Conservation (phyloP, 1,140 invertebrate species). For the Neodiprion fabricii region DNA sequence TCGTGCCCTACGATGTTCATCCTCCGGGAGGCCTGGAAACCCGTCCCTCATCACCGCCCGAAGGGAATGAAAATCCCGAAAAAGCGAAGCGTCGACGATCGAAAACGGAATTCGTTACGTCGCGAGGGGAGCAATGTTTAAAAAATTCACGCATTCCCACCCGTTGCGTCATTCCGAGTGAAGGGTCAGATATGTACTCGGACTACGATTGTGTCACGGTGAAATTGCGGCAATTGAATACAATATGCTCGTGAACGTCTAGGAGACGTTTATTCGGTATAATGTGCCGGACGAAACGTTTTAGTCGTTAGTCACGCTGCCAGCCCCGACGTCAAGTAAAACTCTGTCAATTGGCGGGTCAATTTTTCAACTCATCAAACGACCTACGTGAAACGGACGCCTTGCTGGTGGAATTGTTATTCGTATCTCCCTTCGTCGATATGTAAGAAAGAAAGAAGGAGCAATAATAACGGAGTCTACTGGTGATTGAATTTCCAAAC, state of each 20-base stretch:
- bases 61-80: background rate
- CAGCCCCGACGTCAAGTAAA: too few species aligned
- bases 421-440: too few species aligned
- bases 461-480: too few species aligned
- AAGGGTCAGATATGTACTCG: background rate
- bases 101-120: too few species aligned
- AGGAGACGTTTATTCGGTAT: background rate
- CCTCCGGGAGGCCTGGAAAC: conserved; percentile 20
- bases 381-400: too few species aligned
- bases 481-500: too few species aligned
- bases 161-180: background rate
- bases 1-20: background rate
- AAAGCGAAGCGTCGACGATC: background rate
- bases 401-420: too few species aligned
- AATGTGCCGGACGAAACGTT: background rate
- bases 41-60: background rate
- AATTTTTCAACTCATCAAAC: too few species aligned
- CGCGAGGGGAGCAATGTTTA: too few species aligned
- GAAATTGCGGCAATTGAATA: background rate
- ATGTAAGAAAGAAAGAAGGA: too few species aligned
- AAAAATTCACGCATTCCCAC: too few species aligned
- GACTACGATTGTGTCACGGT: background rate
- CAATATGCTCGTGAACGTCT: background rate
- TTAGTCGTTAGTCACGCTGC: background rate
- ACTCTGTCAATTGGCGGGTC: too few species aligned